These are phyloP conservation scores for Ceratina australensis DNA, from an alignment of 1,140 invertebrate genomes.

Conservation along the genomic window DNA sequence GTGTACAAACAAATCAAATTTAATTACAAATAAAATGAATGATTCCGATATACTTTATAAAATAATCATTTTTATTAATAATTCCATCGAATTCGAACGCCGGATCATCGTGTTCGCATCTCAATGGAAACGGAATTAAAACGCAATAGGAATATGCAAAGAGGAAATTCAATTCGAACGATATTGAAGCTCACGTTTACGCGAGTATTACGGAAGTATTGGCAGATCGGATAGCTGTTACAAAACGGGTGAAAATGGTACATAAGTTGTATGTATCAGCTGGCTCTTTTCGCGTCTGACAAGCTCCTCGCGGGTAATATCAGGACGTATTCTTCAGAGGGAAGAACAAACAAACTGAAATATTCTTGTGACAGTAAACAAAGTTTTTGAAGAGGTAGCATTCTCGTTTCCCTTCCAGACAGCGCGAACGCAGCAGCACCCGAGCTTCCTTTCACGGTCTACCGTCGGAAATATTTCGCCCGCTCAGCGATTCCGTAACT, in stretches of 20 bases:
- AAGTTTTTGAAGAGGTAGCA: slow-evolving; percentile 33
- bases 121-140: neutral
- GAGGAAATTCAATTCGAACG: no score
- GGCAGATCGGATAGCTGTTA: neutral
- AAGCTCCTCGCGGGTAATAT: slow-evolving; percentile 49
- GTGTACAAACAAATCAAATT: no score
- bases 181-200: no score
- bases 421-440: no score
- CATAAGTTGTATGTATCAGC: no score
- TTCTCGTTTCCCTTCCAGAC: slow-evolving; percentile 6
- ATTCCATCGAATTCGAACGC: no score
- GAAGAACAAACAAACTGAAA: slow-evolving; percentile 30
- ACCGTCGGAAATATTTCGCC: slow-evolving; percentile 5
- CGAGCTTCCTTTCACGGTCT: neutral
- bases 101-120: neutral
- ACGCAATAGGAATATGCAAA: no score
- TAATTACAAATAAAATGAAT: no score
- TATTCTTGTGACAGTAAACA: slow-evolving; percentile 34
- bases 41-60: no score
- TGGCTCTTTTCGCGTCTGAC: neutral
- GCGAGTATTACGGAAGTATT: neutral
- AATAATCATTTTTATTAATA: no score
- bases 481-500: neutral
- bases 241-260: no score
- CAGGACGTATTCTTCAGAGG: slow-evolving; percentile 13